Evolutionary conservation across 2,797 vertebrate species (phyloP).

Genomic region (Aldrovandia affinis): DNA sequence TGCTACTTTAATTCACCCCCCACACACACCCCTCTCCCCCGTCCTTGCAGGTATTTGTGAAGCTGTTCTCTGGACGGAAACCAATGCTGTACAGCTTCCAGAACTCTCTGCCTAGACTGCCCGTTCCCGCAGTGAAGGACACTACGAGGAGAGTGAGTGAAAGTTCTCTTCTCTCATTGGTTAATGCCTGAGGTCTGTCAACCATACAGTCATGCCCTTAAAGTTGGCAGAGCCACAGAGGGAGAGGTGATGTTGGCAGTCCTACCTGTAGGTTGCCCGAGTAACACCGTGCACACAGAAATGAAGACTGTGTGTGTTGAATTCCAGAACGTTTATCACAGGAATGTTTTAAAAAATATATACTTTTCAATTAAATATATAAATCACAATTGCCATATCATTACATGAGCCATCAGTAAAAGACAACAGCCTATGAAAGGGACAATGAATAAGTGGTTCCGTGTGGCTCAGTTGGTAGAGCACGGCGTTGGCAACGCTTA

Average conservation of each 20-base stretch:
- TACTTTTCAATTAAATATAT: not conserved
- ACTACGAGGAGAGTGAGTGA: slow-evolving; percentile 79
- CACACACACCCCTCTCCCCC: not conserved
- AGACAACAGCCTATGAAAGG: not conserved
- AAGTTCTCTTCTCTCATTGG: not conserved
- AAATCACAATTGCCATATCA: not conserved
- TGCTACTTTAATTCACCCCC: slow-evolving; percentile 2
- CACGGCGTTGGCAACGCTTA: too few relatives aligned
- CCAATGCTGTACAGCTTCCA: slow-evolving; percentile 98
- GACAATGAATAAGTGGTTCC: too few relatives aligned
- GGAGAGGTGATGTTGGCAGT: not conserved
- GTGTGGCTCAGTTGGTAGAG: too few relatives aligned
- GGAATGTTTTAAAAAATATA: not conserved
- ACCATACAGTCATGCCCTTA: not conserved
- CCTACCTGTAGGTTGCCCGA: not conserved
- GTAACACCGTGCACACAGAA: not conserved
- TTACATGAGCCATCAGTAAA: not conserved
- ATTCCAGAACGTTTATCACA: not conserved
- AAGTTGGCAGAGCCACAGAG: not conserved
- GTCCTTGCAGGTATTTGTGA: slow-evolving; percentile 74
- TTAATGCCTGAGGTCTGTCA: not conserved
- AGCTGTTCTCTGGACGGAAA: slow-evolving; percentile 91
- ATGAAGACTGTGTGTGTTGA: not conserved
- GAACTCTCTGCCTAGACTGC: slow-evolving; percentile 87
- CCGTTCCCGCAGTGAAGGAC: slow-evolving; percentile 85